These are phyloP conservation scores for Oncorhynchus tshawytscha DNA, from an alignment of 2,113 vertebrate genomes.

Conservation along the genomic window DNA sequence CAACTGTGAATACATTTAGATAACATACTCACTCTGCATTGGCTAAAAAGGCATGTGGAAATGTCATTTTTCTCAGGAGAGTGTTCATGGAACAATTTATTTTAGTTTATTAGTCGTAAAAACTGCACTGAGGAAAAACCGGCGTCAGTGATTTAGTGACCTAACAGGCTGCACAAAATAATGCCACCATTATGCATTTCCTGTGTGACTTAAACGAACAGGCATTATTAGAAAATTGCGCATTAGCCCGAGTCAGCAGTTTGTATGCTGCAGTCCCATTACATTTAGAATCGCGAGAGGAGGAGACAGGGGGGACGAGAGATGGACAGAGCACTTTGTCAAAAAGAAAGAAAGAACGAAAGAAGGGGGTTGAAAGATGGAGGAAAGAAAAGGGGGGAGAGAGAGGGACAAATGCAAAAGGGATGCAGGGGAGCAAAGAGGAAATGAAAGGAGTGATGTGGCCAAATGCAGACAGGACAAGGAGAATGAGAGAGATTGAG, in stretches of 20 bases:
- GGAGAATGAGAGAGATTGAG: constrained; percentile 17
- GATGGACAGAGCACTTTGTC: constrained; percentile 24
- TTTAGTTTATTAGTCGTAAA: constrained; percentile 42
- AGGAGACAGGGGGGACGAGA: background rate
- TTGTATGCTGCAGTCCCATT: constrained; percentile 61
- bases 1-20: too few species aligned
- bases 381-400: constrained; percentile 14
- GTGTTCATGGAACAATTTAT: constrained; percentile 21
- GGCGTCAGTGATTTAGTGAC: constrained; percentile 33
- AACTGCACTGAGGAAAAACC: constrained; percentile 38
- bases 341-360: too few species aligned
- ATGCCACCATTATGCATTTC: constrained; percentile 60
- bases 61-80: background rate
- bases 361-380: constrained; percentile 10
- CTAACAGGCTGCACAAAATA: constrained; percentile 58
- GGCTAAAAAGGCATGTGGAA: too few species aligned
- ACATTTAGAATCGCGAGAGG: constrained; percentile 25
- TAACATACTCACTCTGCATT: too few species aligned
- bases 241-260: constrained; percentile 66
- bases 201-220: constrained; percentile 23
- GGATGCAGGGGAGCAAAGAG: constrained; percentile 8
- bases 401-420: too few species aligned
- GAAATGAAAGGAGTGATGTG: constrained; percentile 39
- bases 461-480: constrained; percentile 49
- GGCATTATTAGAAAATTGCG: constrained; percentile 63